Conservation (phyloP, 92 coral and sea anemone species). For the Hydrozoanthus gracilis region DNA sequence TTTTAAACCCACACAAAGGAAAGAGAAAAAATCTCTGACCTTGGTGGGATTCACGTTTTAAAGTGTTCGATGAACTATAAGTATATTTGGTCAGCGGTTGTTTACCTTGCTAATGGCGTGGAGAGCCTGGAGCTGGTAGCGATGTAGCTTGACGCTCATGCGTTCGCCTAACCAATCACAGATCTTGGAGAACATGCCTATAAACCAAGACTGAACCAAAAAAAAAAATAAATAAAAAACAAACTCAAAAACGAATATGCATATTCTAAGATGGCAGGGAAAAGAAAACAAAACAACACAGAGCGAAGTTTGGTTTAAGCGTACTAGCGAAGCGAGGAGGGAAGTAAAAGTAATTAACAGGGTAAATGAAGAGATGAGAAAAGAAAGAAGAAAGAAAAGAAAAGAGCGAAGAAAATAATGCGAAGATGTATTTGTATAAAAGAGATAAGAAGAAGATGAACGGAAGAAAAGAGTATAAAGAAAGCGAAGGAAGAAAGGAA, state of each 20-base stretch:
- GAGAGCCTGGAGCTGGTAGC: constrained; percentile 90
- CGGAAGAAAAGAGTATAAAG: too few relatives aligned
- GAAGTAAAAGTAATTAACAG: too few relatives aligned
- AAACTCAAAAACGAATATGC: neutral
- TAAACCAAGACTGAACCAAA: constrained; percentile 82
- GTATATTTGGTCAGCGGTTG: neutral
- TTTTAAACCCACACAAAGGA: too few relatives aligned
- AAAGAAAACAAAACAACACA: neutral
- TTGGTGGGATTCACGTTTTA: too few relatives aligned
- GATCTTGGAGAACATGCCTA: constrained; percentile 72
- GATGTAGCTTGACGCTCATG: constrained; percentile 88
- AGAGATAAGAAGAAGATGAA: too few relatives aligned
- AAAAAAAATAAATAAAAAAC: neutral
- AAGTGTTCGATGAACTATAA: neutral
- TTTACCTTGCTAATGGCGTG: constrained; percentile 90
- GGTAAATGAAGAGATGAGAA: too few relatives aligned
- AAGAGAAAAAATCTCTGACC: too few relatives aligned
- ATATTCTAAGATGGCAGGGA: neutral
- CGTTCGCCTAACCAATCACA: constrained; percentile 95
- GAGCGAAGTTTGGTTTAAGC: neutral
- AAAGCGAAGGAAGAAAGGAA: too few relatives aligned
- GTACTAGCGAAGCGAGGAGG: too few relatives aligned
- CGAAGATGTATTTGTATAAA: too few relatives aligned
- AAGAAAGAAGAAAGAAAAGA: too few relatives aligned
- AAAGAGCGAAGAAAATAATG: too few relatives aligned